Percentiles rank a stretch among this genome's conserved stretches.
These are phyloP conservation scores for Sebastes hopkinsi DNA, from an alignment of 2,797 vertebrate genomes.

Conservation along the genomic window DNA sequence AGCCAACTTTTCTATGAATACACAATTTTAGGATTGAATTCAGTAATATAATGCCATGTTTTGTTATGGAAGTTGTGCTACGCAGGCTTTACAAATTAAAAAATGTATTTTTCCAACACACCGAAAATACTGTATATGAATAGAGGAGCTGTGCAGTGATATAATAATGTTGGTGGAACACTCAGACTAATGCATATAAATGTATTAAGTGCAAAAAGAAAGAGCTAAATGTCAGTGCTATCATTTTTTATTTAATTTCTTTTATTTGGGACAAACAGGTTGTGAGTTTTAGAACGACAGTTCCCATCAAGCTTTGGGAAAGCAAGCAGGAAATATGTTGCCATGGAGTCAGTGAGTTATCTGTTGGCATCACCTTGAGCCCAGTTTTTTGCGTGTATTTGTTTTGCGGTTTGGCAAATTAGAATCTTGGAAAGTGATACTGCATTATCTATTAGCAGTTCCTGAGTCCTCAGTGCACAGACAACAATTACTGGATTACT, in stretches of 20 bases:
- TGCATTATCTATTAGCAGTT: neutral
- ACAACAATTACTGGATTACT: neutral
- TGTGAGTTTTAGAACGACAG: neutral
- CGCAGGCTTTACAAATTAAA: fast-evolving
- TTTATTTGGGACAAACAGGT: neutral
- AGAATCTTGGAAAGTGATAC: neutral
- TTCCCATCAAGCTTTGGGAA: neutral
- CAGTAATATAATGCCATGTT: neutral
- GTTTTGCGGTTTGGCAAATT: neutral
- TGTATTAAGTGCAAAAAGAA: neutral
- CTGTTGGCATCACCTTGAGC: neutral
- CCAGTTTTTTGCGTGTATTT: neutral
- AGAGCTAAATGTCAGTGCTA: neutral
- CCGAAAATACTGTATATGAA: neutral
- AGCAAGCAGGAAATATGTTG: neutral
- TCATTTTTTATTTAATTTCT: neutral
- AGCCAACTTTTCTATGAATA: neutral
- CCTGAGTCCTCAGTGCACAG: neutral
- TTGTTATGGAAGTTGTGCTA: neutral
- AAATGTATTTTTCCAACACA: neutral
- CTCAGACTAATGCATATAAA: neutral
- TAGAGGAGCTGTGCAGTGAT: neutral
- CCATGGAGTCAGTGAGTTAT: neutral
- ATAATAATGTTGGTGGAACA: neutral
- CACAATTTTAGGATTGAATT: neutral